Base-by-base conservation (phyloP, 2,797 vertebrate genomes). In the Gambelia wislizenii region DNA sequence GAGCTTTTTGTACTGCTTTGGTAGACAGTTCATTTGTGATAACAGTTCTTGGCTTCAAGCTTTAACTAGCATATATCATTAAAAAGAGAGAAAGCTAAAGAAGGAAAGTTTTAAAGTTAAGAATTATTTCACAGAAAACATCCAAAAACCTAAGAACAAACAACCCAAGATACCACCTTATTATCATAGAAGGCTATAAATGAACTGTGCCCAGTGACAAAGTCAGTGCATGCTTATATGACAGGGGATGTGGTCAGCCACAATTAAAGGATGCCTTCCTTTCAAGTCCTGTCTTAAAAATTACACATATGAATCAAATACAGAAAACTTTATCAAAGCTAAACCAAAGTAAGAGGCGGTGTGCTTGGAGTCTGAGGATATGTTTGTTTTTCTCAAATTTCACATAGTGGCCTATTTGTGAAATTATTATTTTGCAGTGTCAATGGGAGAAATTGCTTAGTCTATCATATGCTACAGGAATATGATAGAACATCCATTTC, bases 261-360 rank as follows among this genome's bases (percentile, higher is more conserved):
- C 70, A 93, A 93, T 77, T 83, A 88, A 52, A 90, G 49, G 16
- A 36, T 77, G 64, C 72, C 33, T 83, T 64, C 0, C 16, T 39
- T 49, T 20, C 61, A 91, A 59, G 52, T 87, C 54, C 49, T 36
- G 2, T 92, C 87, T 69, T 83, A 69, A 92, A 70, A 92, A 70
- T 69, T 69, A 92, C 84, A 85, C 44, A 72, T 91, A 90, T 92
- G 88, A 93, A 89, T 93, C 22, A 95, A 96, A 91, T 90, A 89
- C 1, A 18, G 56, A 81, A 90, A 78, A 52, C 39, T 33, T 33
- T 87, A 75, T 16, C 89, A 92, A 91, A 91, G 2, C 47, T 86
- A 91, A 87, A 92, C 39, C 30, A 87, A 84, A 92, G 42, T 14
- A 56, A 92, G 87, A 61, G 93, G 80, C 49, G 80, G 91, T 86